Base-by-base conservation (phyloP, 2,888 invertebrate species). In the Piscicola geometra region DNA sequence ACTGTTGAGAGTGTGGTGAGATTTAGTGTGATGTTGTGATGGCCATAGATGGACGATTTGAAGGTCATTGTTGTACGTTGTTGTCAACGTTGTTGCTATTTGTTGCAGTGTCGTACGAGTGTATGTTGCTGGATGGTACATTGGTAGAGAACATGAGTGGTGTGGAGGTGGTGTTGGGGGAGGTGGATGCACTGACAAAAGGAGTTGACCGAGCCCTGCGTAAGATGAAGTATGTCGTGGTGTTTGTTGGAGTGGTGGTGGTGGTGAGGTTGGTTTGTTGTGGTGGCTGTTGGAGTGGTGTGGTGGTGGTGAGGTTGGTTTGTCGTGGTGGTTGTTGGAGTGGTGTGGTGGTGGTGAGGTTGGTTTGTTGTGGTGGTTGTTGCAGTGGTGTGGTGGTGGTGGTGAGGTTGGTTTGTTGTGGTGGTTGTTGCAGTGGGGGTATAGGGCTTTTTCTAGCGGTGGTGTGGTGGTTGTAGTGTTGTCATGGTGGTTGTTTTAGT, bases 341-440 rank as follows among this genome's bases (percentile, higher is more conserved):
- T 50, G 69, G 18, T 52, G 75, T n/a, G 75, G 70, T 35, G 75
- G 70, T 3, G 36, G 32, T n/a, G n/a, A n/a, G n/a, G n/a, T n/a
- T n/a, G n/a, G 60, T 56, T 21, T 3, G 60, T 3, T 3, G 41
- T 41, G 41, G 41, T 41, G 41, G 41, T 41, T 41, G 5, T 5
- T 41, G 5, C n/a, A n/a, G n/a, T n/a, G n/a, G 41, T 5, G 41
- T 9, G 5, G 41, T 5, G 5, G 41, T 41, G 41, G 15, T 41
- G 41, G 41, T 41, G 41, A 9, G 41, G 41, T 41, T 41, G 41
- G 41, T 5, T 9, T 41, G 41, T 5, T 33, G 30, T 47, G 71
- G 21, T 71, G 47, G 50, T 47, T 71, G 47, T 30, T 21, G 30
- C 41, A 47, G 30, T 47, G 50, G 50, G 35, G 32, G n/a, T n/a